Percentiles rank a stretch among this genome's conserved stretches.
phyloP scores from a whole-genome alignment of 37 sponge, comb jelly and placozoan species.

The Ephydatia muelleri region DNA sequence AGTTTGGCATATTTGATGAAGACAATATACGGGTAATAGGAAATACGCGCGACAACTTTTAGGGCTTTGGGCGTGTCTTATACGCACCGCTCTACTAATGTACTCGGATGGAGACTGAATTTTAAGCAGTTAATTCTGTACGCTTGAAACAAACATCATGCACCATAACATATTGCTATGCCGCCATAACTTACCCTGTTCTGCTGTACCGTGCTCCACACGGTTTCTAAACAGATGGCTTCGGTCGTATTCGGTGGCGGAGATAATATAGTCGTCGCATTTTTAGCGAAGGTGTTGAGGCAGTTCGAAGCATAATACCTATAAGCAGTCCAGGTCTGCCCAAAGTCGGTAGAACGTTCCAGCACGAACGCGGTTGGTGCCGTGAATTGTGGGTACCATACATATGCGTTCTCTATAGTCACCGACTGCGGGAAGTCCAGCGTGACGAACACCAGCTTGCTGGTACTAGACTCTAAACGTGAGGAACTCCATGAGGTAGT shows the following conservation, averaged over 20 bases:
- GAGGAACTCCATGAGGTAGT: background rate
- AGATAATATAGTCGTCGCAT: background rate
- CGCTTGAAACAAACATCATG: too few species aligned
- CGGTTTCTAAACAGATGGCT: conserved; percentile 14
- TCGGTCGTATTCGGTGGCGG: background rate
- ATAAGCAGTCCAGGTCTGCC: conserved; percentile 58
- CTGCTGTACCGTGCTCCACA: background rate
- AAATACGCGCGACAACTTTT: too few species aligned
- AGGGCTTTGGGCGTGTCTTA: too few species aligned
- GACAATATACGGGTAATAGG: too few species aligned
- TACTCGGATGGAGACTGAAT: too few species aligned
- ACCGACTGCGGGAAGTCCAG: background rate
- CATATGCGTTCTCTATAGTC: background rate
- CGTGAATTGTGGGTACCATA: background rate
- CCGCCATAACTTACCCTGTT: background rate
- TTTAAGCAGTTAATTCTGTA: too few species aligned
- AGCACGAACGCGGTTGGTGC: conserved; percentile 43
- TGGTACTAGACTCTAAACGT: background rate
- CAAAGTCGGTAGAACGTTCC: conserved; percentile 62
- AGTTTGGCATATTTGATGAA: too few species aligned
- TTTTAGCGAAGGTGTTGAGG: conserved; percentile 17
- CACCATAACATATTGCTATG: background rate
- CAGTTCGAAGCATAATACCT: conserved; percentile 63
- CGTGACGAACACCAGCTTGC: background rate
- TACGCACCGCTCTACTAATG: too few species aligned